These are phyloP conservation scores for Istiophorus platypterus DNA, from an alignment of 2,113 vertebrate genomes.

Conservation along the genomic window DNA sequence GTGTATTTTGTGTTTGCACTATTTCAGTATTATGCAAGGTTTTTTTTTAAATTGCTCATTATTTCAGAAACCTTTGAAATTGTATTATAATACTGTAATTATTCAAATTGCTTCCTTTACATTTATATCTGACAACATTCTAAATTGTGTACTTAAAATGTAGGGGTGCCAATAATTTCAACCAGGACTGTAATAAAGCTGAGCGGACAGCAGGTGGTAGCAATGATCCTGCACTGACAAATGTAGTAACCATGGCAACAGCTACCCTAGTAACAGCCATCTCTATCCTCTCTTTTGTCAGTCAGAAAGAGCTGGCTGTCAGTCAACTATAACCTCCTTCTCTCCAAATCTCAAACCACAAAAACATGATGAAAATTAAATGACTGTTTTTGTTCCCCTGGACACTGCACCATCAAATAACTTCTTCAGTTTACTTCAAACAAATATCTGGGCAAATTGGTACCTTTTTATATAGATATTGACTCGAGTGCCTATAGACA, in stretches of 20 bases:
- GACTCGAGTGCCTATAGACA: neutral
- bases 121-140: no score
- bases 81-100: no score
- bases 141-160: no score
- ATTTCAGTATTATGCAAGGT: no score
- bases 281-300: slow-evolving; percentile 80
- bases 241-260: slow-evolving; percentile 83
- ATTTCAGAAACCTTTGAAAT: no score
- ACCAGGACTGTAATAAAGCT: slow-evolving; percentile 48
- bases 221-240: slow-evolving; percentile 60
- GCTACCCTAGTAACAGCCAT: slow-evolving; percentile 83
- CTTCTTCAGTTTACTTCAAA: neutral
- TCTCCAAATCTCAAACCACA: slow-evolving; percentile 46
- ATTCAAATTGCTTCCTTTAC: no score
- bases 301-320: slow-evolving; percentile 81
- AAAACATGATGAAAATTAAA: neutral
- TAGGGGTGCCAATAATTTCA: no score
- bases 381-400: neutral
- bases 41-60: no score
- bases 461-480: neutral
- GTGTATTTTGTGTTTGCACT: no score
- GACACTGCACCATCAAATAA: neutral
- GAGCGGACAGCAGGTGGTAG: slow-evolving; percentile 76
- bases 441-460: neutral
- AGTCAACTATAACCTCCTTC: slow-evolving; percentile 75